Evolutionary conservation across 2,797 vertebrate genomes (phyloP), one percentile per base, ranked within the genome.

Genomic region (Tragopan temminckii): DNA sequence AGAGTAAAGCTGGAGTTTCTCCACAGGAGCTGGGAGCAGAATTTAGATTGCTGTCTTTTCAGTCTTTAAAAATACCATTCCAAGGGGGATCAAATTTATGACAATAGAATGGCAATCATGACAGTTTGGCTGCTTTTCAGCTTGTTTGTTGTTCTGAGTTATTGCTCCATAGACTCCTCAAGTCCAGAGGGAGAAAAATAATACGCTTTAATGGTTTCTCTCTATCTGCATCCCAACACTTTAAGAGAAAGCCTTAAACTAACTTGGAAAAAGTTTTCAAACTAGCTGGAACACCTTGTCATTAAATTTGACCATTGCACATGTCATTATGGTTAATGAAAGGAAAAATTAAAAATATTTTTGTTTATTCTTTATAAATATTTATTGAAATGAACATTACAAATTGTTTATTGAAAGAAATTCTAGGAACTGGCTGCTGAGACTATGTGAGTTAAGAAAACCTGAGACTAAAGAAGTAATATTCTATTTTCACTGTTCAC

Each of bases 81-180:
- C 78, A 91, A 94, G 84, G 19, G 76, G 71, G 74, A 85, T 93
- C 62, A 95, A 95, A 97, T 83, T 94, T 91, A 80, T 57, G 55
- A 88, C 93, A 95, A 86, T 59, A 82, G 86, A 93, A 90, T 40
- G 90, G 85, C 93, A 96, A 85, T 91, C 92, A 84, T 95, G 95
- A 94, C 89, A 96, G 70, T 91, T 53, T 93, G 85, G 91, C 84
- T 97, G 80, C 62, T 94, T 95, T 86, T 93, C 68, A 4, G 50
- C 89, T 95, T 96, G 85, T 92, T 96, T 93, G 24, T 80, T 96
- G 72, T 95, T 97, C 93, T 96, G 90, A 97, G 57, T 95, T 94
- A 97, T 88, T 46, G 87, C 70, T 96, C 94, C 95, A 93, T 80
- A 94, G 89, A 94, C 72, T 90, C 57, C 59, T 93, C 45, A 81